These are phyloP conservation scores for Aegotheles bennettii DNA, from an alignment of 2,113 vertebrate species.

Conservation along the genomic window DNA sequence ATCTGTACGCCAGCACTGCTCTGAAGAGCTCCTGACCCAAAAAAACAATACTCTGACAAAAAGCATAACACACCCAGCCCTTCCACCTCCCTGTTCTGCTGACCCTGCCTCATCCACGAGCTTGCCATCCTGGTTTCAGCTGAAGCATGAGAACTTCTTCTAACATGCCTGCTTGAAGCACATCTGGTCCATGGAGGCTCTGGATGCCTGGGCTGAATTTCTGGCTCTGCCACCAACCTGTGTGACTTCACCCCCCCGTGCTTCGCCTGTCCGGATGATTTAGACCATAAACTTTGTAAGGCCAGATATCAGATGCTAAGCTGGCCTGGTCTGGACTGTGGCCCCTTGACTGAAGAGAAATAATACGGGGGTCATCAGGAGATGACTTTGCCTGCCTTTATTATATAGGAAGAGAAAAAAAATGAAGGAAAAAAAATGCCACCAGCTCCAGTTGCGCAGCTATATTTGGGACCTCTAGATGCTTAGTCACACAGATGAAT, in stretches of 20 bases:
- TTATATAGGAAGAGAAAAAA: not conserved
- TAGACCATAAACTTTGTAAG: not conserved
- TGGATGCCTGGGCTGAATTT: not conserved
- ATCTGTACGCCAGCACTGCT: not conserved
- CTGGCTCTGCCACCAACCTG: not conserved
- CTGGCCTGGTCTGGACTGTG: not conserved
- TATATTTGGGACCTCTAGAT: constrained; percentile 51
- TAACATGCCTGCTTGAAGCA: not conserved
- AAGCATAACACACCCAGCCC: not conserved
- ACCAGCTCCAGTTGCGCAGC: not conserved
- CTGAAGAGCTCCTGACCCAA: not conserved
- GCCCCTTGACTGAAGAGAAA: not conserved
- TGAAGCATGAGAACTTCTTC: not conserved
- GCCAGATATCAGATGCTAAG: not conserved
- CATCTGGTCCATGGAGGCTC: not conserved
- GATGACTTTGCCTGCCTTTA: not conserved
- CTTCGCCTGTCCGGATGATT: not conserved
- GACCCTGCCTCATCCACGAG: not conserved
- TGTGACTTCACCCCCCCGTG: not conserved
- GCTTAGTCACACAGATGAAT: constrained; percentile 48
- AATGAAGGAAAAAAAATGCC: not conserved
- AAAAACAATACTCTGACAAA: not conserved
- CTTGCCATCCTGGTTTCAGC: not conserved
- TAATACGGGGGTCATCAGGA: not conserved
- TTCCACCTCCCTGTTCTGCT: not conserved